These are phyloP conservation scores for Epinephelus moara DNA, from an alignment of 2,113 vertebrate species.

Conservation along the genomic window DNA sequence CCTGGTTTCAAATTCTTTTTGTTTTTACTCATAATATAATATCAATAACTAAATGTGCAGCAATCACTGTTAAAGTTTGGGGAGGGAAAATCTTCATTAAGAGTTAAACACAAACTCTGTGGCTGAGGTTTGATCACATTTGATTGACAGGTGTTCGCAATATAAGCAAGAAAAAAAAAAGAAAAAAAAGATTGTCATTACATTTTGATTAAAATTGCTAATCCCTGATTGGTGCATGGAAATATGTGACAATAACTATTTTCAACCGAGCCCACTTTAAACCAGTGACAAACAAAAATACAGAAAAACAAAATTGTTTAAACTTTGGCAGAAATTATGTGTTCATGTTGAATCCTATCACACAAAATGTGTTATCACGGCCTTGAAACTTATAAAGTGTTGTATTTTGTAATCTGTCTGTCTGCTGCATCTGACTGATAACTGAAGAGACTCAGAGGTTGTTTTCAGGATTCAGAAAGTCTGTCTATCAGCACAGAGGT, in stretches of 20 bases:
- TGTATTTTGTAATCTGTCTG: background rate
- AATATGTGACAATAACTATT: background rate
- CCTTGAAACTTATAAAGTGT: background rate
- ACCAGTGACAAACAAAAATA: background rate
- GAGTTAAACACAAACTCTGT: background rate
- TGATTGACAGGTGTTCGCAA: background rate
- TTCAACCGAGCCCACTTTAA: background rate
- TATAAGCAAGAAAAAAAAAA: background rate
- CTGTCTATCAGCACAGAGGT: slow-evolving; percentile 2
- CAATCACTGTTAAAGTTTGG: background rate
- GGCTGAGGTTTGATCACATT: background rate
- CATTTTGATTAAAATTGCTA: background rate
- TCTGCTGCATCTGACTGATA: background rate
- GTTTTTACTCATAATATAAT: background rate
- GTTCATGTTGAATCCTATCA: background rate
- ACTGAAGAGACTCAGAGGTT: background rate
- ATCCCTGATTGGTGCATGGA: background rate
- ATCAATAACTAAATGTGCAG: background rate
- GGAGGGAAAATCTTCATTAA: background rate
- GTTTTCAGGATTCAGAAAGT: background rate
- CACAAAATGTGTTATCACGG: background rate
- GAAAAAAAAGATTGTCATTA: background rate
- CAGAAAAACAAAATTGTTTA: background rate
- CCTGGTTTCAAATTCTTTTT: background rate
- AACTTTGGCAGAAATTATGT: background rate